Conservation (phyloP, 1,140 invertebrate species). For the Branchinecta lindahli region DNA sequence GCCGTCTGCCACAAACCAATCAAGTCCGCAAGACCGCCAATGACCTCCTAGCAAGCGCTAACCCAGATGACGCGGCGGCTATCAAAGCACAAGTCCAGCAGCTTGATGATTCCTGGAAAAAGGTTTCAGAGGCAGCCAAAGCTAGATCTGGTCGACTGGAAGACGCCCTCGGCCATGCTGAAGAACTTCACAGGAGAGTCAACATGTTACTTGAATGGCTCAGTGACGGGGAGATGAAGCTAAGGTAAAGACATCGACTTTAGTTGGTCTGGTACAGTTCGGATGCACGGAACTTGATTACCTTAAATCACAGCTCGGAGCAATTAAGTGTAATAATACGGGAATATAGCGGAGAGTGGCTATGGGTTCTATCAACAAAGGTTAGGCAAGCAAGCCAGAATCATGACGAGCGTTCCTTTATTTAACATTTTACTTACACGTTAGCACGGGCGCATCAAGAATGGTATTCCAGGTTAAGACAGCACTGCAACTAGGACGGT, state of each 20-base stretch:
- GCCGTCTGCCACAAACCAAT: conserved; percentile 68
- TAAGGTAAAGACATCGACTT: conserved; percentile 31
- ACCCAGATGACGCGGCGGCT: conserved; percentile 54
- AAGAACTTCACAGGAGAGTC: conserved; percentile 80
- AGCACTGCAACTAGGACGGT: too few species aligned
- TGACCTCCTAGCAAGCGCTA: conserved; percentile 68
- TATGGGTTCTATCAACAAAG: too few species aligned
- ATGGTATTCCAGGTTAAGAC: too few species aligned
- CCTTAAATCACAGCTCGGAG: too few species aligned
- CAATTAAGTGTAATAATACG: too few species aligned
- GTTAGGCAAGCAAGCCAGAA: too few species aligned
- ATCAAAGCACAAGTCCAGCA: conserved; percentile 67
- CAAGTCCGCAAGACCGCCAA: conserved; percentile 73
- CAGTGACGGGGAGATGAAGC: conserved; percentile 81
- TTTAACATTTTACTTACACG: too few species aligned
- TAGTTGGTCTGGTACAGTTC: too few species aligned
- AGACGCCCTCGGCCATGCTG: conserved; percentile 62
- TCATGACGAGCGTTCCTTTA: too few species aligned
- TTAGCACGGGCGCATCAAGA: too few species aligned
- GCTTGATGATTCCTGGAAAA: conserved; percentile 68
- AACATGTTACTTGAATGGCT: conserved; percentile 91
- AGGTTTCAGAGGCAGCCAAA: conserved; percentile 56
- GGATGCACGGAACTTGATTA: too few species aligned
- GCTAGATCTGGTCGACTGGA: conserved; percentile 62
- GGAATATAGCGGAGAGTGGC: too few species aligned